phyloP scores from a whole-genome alignment of 1,140 invertebrate genomes.

The Vollenhovia emeryi region DNA sequence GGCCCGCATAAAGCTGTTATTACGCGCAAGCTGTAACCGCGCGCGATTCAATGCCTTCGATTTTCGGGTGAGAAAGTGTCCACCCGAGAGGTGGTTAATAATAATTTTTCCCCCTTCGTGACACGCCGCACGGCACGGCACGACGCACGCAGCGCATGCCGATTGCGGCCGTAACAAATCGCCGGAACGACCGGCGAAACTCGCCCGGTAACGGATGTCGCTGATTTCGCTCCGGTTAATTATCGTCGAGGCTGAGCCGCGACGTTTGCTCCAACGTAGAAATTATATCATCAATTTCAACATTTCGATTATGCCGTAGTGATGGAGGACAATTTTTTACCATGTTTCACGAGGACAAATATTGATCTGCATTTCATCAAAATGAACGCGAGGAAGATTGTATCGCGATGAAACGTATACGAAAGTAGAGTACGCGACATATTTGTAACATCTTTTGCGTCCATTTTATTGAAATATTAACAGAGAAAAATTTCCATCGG shows the following conservation, averaged over 20 bases:
- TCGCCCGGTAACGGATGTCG: conserved; percentile 25
- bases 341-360: background rate
- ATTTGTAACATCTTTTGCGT: background rate
- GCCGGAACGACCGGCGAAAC: background rate
- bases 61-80: conserved; percentile 56
- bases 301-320: background rate
- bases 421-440: background rate
- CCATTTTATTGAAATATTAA: background rate
- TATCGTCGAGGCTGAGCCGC: background rate
- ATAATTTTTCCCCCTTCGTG: conserved; percentile 41
- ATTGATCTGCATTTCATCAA: background rate
- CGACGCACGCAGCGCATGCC: background rate
- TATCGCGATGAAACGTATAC: background rate
- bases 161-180: conserved; percentile 11
- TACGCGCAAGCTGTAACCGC: conserved; percentile 54
- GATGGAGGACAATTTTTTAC: background rate
- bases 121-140: background rate
- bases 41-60: conserved; percentile 30
- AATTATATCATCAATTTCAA: conserved; percentile 19
- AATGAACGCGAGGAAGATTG: background rate
- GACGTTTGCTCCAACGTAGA: background rate
- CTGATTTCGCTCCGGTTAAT: conserved; percentile 39
- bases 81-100: conserved; percentile 47
- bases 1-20: conserved; percentile 47
- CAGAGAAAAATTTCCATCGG: too few species aligned